Base-by-base conservation (phyloP, 2,113 vertebrate species). In the Donacobius atricapilla region DNA sequence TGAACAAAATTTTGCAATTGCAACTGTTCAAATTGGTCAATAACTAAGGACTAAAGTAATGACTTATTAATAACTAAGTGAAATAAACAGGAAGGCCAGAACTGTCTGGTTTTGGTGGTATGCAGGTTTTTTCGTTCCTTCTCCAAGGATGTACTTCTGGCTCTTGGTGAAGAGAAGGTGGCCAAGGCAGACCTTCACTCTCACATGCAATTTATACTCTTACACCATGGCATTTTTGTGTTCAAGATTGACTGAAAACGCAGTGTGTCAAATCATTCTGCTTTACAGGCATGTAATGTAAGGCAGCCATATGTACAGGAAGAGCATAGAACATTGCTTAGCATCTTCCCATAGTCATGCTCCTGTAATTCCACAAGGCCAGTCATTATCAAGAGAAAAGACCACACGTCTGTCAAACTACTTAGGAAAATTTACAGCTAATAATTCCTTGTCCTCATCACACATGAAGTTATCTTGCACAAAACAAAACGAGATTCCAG, bases 1-100 rank as follows among this genome's bases (percentile, higher is more conserved):
- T 64, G 71, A 96, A 97, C 27, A 95, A 82, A 97, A 90, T 50
- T 42, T 9, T 51, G 9, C 37, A 10, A 80, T 51, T 83, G 53
- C n/a, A 85, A 16, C 40, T 23, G 30, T 56, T 78, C 17, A 56
- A 92, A 58, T 31, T 42, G 12, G 53, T 90, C 48, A 84, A 2
- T 91, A 76, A 75, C 37, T 78, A 45, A 64, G 28, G n/a, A 42
- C n/a, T 63, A 56, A 50, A 45, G 44, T 53, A 84, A 53, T 28
- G 17, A 68, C 37, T 68, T 50, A 20, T 10, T 71, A 64, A 48
- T 40, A 57, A 53, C 22, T 48, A 60, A 54, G 23, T 57, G 31
- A 61, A 79, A 87, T 42, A 69, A 58, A 53, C 9, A 70, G 37
- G 72, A 91, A 76, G 25, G 39, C 22, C 47, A 78, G 27, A 70